Evolutionary conservation across 2,888 invertebrate genomes (phyloP).

Genomic region (Brenthis hecate): DNA sequence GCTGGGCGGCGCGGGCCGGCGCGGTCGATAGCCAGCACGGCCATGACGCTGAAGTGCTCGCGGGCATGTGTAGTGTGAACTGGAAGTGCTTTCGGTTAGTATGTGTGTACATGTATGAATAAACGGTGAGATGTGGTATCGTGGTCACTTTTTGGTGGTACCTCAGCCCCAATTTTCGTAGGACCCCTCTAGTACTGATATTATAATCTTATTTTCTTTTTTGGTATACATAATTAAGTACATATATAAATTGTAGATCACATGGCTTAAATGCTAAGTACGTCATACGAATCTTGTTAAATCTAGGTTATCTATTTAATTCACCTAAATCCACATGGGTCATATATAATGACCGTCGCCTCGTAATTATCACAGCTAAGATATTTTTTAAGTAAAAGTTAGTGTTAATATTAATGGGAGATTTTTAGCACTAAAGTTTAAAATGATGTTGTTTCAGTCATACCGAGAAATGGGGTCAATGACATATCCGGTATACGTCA

Average conservation of each 20-base stretch:
- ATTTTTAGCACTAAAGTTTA: conserved; percentile 26
- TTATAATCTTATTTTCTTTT: neutral
- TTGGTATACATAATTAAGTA: neutral
- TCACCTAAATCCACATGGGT: conserved; percentile 20
- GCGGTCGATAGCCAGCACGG: conserved; percentile 76
- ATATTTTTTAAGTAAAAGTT: conserved; percentile 16
- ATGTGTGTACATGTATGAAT: conserved; percentile 30
- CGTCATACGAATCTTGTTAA: neutral
- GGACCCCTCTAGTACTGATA: neutral
- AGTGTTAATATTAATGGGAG: conserved; percentile 32
- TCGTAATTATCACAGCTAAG: conserved; percentile 4
- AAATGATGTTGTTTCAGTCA: conserved; percentile 34
- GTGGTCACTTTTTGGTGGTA: neutral
- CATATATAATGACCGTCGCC: neutral
- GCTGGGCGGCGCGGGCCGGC: conserved; percentile 62
- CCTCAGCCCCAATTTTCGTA: neutral
- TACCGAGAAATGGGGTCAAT: conserved; percentile 37
- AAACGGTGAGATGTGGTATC: conserved; percentile 6
- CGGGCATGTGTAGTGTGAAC: conserved; percentile 49
- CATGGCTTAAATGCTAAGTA: neutral
- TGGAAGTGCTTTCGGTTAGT: conserved; percentile 61
- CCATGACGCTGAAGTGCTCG: conserved; percentile 68
- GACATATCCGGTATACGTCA: conserved; percentile 32
- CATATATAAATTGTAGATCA: neutral
- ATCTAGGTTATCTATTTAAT: conserved; percentile 20